Conservation (phyloP, 2,113 vertebrate species). For the Scomber japonicus region DNA sequence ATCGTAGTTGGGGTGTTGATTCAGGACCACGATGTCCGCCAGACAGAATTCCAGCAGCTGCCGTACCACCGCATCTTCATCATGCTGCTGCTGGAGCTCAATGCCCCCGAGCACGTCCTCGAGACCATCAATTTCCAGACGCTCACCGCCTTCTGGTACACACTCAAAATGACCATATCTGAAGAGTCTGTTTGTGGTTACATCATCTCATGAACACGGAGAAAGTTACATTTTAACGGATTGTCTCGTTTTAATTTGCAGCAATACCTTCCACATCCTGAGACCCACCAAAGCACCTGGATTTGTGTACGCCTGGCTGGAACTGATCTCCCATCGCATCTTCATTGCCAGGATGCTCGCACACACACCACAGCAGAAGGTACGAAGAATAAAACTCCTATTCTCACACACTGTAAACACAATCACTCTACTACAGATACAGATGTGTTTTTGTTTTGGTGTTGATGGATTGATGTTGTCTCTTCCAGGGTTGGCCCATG, state of each 20-base stretch:
- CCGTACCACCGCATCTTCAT: slow-evolving; percentile 99
- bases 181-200: no score
- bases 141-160: slow-evolving; percentile 97
- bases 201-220: no score
- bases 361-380: slow-evolving; percentile 99
- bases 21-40: slow-evolving; percentile 97
- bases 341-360: slow-evolving; percentile 99
- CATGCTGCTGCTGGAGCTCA: slow-evolving; percentile 97
- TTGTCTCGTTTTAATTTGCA: slow-evolving; percentile 70
- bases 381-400: slow-evolving; percentile 50
- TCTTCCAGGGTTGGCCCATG: slow-evolving; percentile 97
- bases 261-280: slow-evolving; percentile 99
- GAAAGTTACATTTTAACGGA: background rate
- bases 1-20: slow-evolving; percentile 98
- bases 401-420: background rate
- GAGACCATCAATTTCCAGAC: slow-evolving; percentile 99
- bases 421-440: background rate
- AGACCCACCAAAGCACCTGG: slow-evolving; percentile 99
- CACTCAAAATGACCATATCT: background rate
- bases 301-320: slow-evolving; percentile 99
- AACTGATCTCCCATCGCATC: slow-evolving; percentile 99
- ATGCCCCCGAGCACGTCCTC: slow-evolving; percentile 97
- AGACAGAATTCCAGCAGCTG: slow-evolving; percentile 98
- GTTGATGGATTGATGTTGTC: background rate
- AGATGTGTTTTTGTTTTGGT: background rate